Evolutionary conservation across 1,140 invertebrate genomes (phyloP).

Genomic region (Protaetia brevitarsis): DNA sequence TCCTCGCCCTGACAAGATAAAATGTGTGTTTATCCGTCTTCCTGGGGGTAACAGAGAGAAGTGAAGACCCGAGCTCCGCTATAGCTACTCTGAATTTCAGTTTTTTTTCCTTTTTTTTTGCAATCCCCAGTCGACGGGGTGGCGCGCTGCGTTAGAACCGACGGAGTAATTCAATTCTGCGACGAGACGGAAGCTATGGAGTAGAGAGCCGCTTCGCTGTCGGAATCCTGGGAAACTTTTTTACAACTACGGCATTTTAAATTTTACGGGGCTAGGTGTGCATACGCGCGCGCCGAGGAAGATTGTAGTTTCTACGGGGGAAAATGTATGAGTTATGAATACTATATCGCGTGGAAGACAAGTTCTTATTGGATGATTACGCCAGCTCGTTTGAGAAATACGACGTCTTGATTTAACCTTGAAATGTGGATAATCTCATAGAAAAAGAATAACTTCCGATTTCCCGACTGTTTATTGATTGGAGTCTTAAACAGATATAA

Average conservation of each 20-base stretch:
- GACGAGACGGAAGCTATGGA: background rate
- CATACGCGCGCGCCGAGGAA: too few relatives aligned
- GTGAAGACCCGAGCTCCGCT: background rate
- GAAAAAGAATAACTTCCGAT: too few relatives aligned
- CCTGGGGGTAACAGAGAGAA: background rate
- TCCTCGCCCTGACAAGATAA: slow-evolving; percentile 2
- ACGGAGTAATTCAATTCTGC: slow-evolving; percentile 17
- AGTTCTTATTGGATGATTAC: too few relatives aligned
- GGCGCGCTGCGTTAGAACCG: background rate
- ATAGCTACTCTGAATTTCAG: background rate
- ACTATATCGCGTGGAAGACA: too few relatives aligned
- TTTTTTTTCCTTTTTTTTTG: too few relatives aligned
- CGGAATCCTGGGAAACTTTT: background rate
- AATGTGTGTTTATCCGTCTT: slow-evolving; percentile 19
- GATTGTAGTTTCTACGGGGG: too few relatives aligned
- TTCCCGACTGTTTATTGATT: too few relatives aligned
- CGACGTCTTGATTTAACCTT: too few relatives aligned
- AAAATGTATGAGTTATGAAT: too few relatives aligned
- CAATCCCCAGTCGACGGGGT: background rate
- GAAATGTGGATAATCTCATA: too few relatives aligned
- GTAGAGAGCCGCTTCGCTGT: background rate
- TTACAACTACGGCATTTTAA: slow-evolving; percentile 8
- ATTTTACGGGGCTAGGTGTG: background rate
- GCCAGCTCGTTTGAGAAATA: too few relatives aligned
- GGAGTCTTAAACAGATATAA: too few relatives aligned